Evolutionary conservation across 2,113 vertebrate genomes (phyloP), one percentile per base, ranked within the genome.

Genomic region (Myotis lucifugus): DNA sequence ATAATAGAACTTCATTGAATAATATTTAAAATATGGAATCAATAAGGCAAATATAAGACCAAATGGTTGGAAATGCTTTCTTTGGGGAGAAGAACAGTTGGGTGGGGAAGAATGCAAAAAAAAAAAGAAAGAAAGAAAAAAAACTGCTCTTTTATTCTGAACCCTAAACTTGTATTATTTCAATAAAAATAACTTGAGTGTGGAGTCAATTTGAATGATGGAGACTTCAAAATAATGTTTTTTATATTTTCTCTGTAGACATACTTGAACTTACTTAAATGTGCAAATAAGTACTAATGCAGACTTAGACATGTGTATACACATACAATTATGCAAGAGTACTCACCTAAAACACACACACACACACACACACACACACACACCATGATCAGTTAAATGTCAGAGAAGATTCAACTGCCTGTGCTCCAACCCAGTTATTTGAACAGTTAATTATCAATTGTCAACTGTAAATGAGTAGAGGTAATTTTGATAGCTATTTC

Each of bases 361-460:
- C 6, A 48, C 10, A 21, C 2, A 18, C 17, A 7, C 19, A 29
- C 3, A 69, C 5, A 64, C 64, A 32, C 13, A 25, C 42, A 64
- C 27, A 27, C 27, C 61, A 37, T 9, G 4, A 5, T 76, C 17
- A 52, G 13, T 85, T 93, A 88, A 69, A 52, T 25, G 19, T 4
- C 9, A 90, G 27, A 52, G 9, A 84, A 67, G 34, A 74, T 79
- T 72, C 81, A 90, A 48, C 21, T 50, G 37, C 1, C 52, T 72
- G 1, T 83, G n/a, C n/a, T 50, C 23, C 67, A n/a, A 54, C 2
- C 29, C 21, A 4, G 25, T 90, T 78, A 64, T 61, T 6, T 23
- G 34, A 42, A 66, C 34, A 15, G 48, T 83, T 96, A 95, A 90
- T 72, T 48, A 94, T 79, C 19, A 70, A 54, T 40, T 92, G 69